Evolutionary conservation across 1,140 invertebrate genomes (phyloP).

Genomic region (Eumaeus atala): DNA sequence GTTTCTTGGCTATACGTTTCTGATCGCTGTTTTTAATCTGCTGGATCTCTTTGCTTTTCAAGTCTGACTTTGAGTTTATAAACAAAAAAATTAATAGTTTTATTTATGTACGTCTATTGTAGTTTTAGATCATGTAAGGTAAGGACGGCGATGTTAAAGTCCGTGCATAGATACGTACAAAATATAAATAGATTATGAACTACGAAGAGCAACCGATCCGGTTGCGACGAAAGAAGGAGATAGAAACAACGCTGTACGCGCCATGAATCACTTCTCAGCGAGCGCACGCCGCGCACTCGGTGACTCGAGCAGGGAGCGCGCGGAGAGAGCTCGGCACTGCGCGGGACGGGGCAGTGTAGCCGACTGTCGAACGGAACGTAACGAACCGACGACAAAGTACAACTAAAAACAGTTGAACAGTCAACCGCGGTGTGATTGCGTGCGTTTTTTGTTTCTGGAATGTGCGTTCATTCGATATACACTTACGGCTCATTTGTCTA

Average conservation of each 20-base stretch:
- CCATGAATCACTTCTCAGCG: slow-evolving; percentile 71
- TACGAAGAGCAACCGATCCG: slow-evolving; percentile 71
- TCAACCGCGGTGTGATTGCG: slow-evolving; percentile 55
- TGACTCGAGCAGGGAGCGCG: slow-evolving; percentile 37
- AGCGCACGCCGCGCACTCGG: slow-evolving; percentile 40
- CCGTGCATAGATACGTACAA: slow-evolving; percentile 67
- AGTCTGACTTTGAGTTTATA: too few relatives aligned
- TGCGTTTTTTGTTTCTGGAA: slow-evolving; percentile 45
- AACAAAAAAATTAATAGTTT: slow-evolving; percentile 14
- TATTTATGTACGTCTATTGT: slow-evolving; percentile 25
- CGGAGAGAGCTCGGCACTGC: slow-evolving; percentile 43
- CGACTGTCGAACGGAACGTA: slow-evolving; percentile 54
- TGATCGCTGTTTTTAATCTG: too few relatives aligned
- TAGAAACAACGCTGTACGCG: slow-evolving; percentile 59
- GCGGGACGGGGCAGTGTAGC: slow-evolving; percentile 42
- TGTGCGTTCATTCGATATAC: slow-evolving; percentile 41
- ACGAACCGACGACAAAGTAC: slow-evolving; percentile 62
- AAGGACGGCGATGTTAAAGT: slow-evolving; percentile 57
- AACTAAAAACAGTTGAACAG: slow-evolving; percentile 70
- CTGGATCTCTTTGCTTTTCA: too few relatives aligned
- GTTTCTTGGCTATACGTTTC: not conserved
- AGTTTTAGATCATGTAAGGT: not conserved
- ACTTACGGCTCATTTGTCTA: slow-evolving; percentile 43
- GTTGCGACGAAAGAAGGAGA: slow-evolving; percentile 71
- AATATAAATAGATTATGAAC: slow-evolving; percentile 72